phyloP scores from a whole-genome alignment of 1,140 invertebrate species.

The Gonioctena quinquepunctata region DNA sequence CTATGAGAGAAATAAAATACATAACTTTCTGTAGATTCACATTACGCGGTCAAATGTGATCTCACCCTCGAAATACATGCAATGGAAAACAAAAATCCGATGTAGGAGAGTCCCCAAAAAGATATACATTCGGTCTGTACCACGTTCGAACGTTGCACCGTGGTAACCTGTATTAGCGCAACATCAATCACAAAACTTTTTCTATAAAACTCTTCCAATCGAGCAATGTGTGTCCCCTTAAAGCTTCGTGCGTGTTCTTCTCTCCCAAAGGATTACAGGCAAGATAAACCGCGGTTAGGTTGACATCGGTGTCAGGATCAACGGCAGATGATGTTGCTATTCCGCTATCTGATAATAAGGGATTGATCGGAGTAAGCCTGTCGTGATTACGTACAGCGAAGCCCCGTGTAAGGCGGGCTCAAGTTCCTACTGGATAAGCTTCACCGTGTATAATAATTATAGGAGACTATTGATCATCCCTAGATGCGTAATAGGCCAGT shows the following conservation, averaged over 20 bases:
- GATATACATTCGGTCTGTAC: too few relatives aligned
- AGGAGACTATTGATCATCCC: background rate
- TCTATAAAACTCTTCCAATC: constrained; percentile 1
- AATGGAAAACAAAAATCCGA: too few relatives aligned
- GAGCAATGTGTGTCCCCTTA: background rate
- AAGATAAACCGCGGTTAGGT: constrained; percentile 14
- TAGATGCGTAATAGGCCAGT: background rate
- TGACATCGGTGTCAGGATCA: constrained; percentile 8
- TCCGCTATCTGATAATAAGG: constrained; percentile 15
- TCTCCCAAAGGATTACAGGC: background rate
- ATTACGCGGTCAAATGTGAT: too few relatives aligned
- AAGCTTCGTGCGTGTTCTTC: background rate
- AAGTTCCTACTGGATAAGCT: constrained; percentile 12
- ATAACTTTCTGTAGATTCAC: too few relatives aligned
- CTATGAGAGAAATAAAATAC: too few relatives aligned
- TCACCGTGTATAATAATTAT: constrained; percentile 19
- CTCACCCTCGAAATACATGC: too few relatives aligned
- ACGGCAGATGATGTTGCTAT: constrained; percentile 21
- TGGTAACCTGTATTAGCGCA: too few relatives aligned
- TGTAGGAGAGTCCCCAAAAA: too few relatives aligned
- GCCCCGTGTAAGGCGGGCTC: background rate
- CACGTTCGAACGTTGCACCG: too few relatives aligned
- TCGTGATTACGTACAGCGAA: background rate
- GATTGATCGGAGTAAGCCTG: constrained; percentile 32
- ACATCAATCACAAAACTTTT: constrained; percentile 10